These are phyloP conservation scores for Eulemur albifrons DNA, from an alignment of 2,797 vertebrate genomes.

Conservation along the genomic window DNA sequence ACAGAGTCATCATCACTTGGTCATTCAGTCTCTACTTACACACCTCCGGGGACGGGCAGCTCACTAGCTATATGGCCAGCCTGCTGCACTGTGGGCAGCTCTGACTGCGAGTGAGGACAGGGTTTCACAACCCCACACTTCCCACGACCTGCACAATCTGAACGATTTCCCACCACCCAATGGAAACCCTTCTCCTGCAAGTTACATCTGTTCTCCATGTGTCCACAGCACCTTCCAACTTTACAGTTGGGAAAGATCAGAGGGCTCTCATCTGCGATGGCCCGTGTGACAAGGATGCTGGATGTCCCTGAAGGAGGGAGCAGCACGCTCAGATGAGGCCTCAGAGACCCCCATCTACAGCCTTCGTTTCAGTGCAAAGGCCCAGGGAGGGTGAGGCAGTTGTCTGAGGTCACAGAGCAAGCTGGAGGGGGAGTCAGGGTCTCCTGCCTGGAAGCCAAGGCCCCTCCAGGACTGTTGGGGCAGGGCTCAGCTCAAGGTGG, in stretches of 20 bases:
- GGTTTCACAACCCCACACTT: neutral
- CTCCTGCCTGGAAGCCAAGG: neutral
- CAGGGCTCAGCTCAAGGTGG: rapidly evolving
- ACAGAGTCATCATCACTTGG: neutral
- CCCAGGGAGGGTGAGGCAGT: neutral
- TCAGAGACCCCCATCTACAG: neutral
- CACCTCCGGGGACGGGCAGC: neutral
- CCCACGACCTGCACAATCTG: rapidly evolving
- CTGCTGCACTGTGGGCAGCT: too few relatives aligned
- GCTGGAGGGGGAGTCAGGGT: rapidly evolving
- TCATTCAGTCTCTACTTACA: neutral
- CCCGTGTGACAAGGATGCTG: neutral
- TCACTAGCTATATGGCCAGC: neutral
- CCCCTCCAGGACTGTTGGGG: too few relatives aligned
- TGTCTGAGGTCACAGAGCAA: neutral
- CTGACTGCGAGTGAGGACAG: neutral
- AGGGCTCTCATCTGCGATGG: neutral
- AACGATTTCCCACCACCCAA: rapidly evolving
- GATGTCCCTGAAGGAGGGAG: neutral
- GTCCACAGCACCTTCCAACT: rapidly evolving
- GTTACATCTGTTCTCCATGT: rapidly evolving
- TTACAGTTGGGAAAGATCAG: neutral
- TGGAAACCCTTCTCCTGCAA: neutral
- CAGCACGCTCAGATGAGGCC: rapidly evolving
- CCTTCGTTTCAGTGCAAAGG: neutral